Evolutionary conservation across 2,888 invertebrate species (phyloP).

Genomic region (Pandemis corylana): DNA sequence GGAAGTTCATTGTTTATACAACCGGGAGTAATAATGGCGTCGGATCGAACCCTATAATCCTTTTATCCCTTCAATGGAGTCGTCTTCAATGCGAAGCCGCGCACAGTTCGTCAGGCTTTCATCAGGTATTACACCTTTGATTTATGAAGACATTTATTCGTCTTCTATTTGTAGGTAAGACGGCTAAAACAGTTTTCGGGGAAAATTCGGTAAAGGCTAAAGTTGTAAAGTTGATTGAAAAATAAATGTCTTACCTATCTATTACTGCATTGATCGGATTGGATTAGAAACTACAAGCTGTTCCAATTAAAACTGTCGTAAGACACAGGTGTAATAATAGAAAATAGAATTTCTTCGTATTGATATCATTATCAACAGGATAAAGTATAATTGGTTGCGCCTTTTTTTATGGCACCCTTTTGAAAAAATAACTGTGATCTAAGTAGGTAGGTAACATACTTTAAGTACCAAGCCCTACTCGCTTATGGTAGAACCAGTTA

Average conservation of each 20-base stretch:
- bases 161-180: constrained; percentile 25
- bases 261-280: no score
- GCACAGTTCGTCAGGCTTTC: constrained; percentile 41
- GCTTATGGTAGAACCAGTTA: no score
- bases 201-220: neutral
- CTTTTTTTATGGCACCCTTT: no score
- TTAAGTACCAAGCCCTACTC: no score
- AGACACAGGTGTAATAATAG: no score
- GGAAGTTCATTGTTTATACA: constrained; percentile 43
- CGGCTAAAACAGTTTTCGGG: constrained; percentile 16
- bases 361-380: no score
- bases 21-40: constrained; percentile 40
- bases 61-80: constrained; percentile 44
- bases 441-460: no score
- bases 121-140: constrained; percentile 43
- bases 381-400: no score
- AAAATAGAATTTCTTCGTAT: no score
- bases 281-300: no score
- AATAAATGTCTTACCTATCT: neutral
- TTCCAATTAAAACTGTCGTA: no score
- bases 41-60: constrained; percentile 43
- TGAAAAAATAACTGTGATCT: no score
- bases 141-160: constrained; percentile 42
- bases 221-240: neutral
- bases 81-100: constrained; percentile 41